Evolutionary conservation across 2,888 invertebrate genomes (phyloP).

Genomic region (Xylota segnis): DNA sequence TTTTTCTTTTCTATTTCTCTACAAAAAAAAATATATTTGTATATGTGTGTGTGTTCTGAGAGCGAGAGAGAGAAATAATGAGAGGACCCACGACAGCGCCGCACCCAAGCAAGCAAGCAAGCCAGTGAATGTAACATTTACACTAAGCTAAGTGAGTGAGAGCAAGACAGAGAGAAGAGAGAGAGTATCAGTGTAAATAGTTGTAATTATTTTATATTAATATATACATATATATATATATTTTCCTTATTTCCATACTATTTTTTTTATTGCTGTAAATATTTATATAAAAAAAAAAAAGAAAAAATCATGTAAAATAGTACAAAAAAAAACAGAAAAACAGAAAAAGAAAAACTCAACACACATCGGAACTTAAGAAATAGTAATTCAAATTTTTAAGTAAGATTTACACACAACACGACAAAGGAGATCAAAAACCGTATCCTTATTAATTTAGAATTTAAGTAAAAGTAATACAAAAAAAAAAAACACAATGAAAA

Average conservation of each 20-base stretch:
- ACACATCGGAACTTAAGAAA: conserved; percentile 66
- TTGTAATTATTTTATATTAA: conserved; percentile 55
- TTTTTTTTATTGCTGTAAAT: conserved; percentile 61
- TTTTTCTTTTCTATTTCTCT: too few species aligned
- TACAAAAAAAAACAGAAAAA: conserved; percentile 54
- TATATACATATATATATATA: conserved; percentile 46
- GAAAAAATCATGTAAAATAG: conserved; percentile 72
- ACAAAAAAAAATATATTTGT: too few species aligned
- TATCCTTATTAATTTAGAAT: conserved; percentile 45
- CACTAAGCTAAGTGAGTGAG: conserved; percentile 44
- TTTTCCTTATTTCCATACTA: conserved; percentile 40
- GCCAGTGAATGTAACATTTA: conserved; percentile 49
- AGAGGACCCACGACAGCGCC: not conserved
- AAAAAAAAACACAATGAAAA: conserved; percentile 52
- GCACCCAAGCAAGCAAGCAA: conserved; percentile 6
- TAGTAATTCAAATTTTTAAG: conserved; percentile 32
- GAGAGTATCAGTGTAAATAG: conserved; percentile 36
- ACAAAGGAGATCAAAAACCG: conserved; percentile 4
- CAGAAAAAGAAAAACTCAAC: conserved; percentile 14
- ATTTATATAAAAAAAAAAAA: conserved; percentile 39
- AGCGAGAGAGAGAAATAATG: not conserved
- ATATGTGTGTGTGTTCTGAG: not conserved
- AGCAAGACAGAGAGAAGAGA: too few species aligned
- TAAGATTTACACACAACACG: conserved; percentile 47
- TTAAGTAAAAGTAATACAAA: conserved; percentile 28